Evolutionary conservation across 2,113 vertebrate genomes (phyloP).

Genomic region (Oophaga pumilio): DNA sequence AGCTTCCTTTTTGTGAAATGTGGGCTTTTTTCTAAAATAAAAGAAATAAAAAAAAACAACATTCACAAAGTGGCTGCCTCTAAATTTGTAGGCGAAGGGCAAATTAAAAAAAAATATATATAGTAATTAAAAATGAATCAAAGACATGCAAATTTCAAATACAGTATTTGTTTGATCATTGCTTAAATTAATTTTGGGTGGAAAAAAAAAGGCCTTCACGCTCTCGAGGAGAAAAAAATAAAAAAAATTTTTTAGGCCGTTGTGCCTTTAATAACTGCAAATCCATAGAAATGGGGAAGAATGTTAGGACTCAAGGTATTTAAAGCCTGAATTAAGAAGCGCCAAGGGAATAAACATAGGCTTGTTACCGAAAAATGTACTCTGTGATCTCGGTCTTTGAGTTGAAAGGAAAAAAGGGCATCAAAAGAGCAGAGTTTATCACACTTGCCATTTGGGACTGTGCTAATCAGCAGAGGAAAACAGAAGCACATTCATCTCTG

Average conservation of each 20-base stretch:
- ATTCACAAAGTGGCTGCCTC: neutral
- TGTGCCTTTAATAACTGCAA: conserved; percentile 23
- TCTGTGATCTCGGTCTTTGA: conserved; percentile 71
- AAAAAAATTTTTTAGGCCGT: neutral
- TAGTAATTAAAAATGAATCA: conserved; percentile 68
- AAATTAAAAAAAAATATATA: neutral
- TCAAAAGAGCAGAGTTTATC: conserved; percentile 82
- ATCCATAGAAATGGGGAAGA: conserved; percentile 45
- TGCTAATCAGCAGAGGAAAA: conserved; percentile 79
- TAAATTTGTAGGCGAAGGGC: neutral
- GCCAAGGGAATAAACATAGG: conserved; percentile 62
- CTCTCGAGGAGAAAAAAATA: neutral
- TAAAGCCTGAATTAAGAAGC: conserved; percentile 69
- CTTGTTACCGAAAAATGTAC: conserved; percentile 65
- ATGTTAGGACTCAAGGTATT: conserved; percentile 55
- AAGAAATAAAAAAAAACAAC: neutral
- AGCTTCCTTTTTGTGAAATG: neutral
- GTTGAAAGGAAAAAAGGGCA: conserved; percentile 64
- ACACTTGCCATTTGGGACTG: conserved; percentile 77
- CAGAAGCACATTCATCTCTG: conserved; percentile 81
- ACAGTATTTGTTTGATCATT: conserved; percentile 59
- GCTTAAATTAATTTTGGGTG: conserved; percentile 34
- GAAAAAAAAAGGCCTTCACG: neutral
- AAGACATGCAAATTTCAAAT: conserved; percentile 70
- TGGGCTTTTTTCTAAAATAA: neutral